phyloP scores from a whole-genome alignment of 2,888 invertebrate species.

The Aplocera efformata region DNA sequence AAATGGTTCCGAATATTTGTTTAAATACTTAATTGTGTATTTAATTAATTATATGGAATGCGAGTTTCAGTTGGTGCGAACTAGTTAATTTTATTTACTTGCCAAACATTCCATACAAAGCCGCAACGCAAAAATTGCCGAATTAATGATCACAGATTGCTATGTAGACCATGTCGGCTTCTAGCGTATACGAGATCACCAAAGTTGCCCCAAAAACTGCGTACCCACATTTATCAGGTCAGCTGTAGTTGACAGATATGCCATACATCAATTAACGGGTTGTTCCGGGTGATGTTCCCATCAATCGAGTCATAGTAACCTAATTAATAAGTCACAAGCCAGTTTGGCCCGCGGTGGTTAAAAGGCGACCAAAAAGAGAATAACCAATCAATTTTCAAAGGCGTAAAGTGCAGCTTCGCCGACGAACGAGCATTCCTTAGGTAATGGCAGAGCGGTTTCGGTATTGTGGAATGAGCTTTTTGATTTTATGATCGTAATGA shows the following conservation, averaged over 20 bases:
- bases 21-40: no score
- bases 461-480: constrained; percentile 39
- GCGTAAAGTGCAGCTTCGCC: constrained; percentile 58
- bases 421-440: constrained; percentile 54
- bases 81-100: no score
- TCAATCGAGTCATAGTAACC: constrained; percentile 31
- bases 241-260: constrained; percentile 37
- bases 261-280: constrained; percentile 40
- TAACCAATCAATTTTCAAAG: constrained; percentile 58
- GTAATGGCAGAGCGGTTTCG: constrained; percentile 38
- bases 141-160: no score
- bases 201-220: constrained; percentile 22
- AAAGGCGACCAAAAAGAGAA: constrained; percentile 51
- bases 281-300: constrained; percentile 24
- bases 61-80: no score
- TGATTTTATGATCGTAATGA: neutral
- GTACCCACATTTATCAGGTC: constrained; percentile 39
- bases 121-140: no score
- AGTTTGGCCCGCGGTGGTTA: constrained; percentile 50
- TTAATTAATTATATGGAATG: no score
- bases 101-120: no score
- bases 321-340: constrained; percentile 53
- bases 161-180: no score
- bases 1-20: no score
- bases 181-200: no score